phyloP scores from a whole-genome alignment of 1,140 invertebrate species.

The Fopius arisanus region DNA sequence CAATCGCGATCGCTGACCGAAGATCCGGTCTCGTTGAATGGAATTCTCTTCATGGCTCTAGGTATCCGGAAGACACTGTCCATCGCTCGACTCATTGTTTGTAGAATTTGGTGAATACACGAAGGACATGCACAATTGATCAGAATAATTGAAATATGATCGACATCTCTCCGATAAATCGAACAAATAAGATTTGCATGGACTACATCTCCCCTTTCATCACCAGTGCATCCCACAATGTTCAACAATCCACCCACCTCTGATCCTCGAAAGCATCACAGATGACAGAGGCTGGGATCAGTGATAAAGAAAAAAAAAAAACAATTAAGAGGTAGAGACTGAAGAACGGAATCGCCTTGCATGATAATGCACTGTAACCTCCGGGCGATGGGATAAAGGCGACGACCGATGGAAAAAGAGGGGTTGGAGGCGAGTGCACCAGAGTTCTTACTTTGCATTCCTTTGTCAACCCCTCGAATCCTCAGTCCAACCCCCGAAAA shows the following conservation, averaged over 20 bases:
- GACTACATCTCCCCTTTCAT: background rate
- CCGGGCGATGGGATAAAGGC: constrained; percentile 48
- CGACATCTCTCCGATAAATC: too few relatives aligned
- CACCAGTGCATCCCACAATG: background rate
- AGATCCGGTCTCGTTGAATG: constrained; percentile 30
- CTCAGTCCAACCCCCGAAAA: constrained; percentile 37
- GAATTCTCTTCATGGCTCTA: background rate
- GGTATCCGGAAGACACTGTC: background rate
- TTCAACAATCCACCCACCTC: background rate
- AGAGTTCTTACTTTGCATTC: constrained; percentile 65
- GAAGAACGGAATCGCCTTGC: constrained; percentile 48
- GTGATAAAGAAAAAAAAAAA: constrained; percentile 34
- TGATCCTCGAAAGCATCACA: constrained; percentile 7
- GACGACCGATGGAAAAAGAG: constrained; percentile 45
- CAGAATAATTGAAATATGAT: too few relatives aligned
- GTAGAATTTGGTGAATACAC: background rate
- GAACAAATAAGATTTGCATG: too few relatives aligned
- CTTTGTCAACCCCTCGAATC: constrained; percentile 58
- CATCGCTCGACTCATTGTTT: background rate
- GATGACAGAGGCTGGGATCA: constrained; percentile 2
- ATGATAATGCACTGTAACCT: constrained; percentile 62
- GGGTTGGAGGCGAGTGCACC: constrained; percentile 29
- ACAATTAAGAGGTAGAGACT: constrained; percentile 53
- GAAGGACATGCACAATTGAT: too few relatives aligned
- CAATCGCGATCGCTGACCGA: constrained; percentile 31